These are phyloP conservation scores for Caranx ignobilis DNA, from an alignment of 2,113 vertebrate genomes.

Conservation along the genomic window DNA sequence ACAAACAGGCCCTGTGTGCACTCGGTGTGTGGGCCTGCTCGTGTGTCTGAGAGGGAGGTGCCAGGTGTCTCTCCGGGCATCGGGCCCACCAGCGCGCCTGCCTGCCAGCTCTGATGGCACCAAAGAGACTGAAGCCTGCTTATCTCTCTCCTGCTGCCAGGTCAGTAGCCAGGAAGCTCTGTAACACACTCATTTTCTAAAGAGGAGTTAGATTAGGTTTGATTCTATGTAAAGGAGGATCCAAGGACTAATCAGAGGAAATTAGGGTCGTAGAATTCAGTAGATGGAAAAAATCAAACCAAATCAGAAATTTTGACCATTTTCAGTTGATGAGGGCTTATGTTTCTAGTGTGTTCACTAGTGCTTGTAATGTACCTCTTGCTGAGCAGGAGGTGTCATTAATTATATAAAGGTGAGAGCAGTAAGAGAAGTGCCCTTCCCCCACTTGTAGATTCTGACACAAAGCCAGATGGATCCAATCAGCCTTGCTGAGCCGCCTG, in stretches of 20 bases:
- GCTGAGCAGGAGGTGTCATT: constrained; percentile 37
- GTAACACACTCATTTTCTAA: constrained; percentile 41
- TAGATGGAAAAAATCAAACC: neutral
- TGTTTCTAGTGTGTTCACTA: neutral
- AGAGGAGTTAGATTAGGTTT: constrained; percentile 18
- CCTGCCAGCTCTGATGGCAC: constrained; percentile 52
- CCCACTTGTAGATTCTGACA: constrained; percentile 19
- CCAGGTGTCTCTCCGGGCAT: constrained; percentile 71
- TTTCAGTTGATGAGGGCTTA: neutral
- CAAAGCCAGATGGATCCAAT: constrained; percentile 41
- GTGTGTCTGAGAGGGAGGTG: constrained; percentile 31
- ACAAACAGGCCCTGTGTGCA: neutral
- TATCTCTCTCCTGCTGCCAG: constrained; percentile 34
- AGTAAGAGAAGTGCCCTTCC: constrained; percentile 15
- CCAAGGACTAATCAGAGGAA: constrained; percentile 3
- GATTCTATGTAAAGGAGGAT: neutral
- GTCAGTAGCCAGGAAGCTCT: constrained; percentile 25
- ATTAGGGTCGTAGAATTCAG: neutral
- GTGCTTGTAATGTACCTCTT: neutral
- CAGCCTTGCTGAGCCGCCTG: constrained; percentile 29
- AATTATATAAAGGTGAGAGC: constrained; percentile 57
- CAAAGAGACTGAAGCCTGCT: constrained; percentile 53
- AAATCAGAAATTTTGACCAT: neutral
- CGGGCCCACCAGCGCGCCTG: constrained; percentile 56
- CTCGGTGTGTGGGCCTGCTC: constrained; percentile 26